Conservation (phyloP, 2,113 vertebrate species). For the Mola mola region DNA sequence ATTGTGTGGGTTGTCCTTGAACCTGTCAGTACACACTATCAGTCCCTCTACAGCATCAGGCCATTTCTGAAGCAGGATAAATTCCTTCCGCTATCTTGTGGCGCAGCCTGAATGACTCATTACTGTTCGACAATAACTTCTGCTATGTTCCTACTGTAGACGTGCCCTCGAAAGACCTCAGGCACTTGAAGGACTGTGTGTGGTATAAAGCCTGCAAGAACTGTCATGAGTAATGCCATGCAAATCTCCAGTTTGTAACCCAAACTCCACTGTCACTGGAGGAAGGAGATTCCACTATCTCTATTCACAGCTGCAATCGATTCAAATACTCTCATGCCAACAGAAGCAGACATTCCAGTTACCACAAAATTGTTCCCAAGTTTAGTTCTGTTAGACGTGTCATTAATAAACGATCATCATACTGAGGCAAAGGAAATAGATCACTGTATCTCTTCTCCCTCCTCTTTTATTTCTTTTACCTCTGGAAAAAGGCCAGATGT, state of each 20-base stretch:
- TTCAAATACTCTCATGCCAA: slow-evolving; percentile 53
- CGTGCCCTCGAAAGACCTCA: slow-evolving; percentile 46
- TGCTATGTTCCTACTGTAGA: slow-evolving; percentile 30
- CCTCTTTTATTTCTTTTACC: slow-evolving; percentile 9
- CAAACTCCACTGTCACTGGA: slow-evolving; percentile 43
- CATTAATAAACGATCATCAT: slow-evolving; percentile 50
- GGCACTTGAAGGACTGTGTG: slow-evolving; percentile 36
- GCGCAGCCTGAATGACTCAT: slow-evolving; percentile 43
- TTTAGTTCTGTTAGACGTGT: slow-evolving; percentile 47
- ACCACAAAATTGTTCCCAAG: slow-evolving; percentile 30
- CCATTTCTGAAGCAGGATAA: slow-evolving; percentile 32
- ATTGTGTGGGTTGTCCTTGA: slow-evolving; percentile 8
- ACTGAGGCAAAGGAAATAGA: slow-evolving; percentile 19
- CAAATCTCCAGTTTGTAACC: slow-evolving; percentile 69
- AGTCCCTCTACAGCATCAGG: slow-evolving; percentile 16
- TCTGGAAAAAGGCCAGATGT: background rate
- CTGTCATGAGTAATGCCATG: slow-evolving; percentile 59
- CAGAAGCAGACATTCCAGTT: slow-evolving; percentile 49
- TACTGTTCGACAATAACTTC: slow-evolving; percentile 50
- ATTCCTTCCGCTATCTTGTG: slow-evolving; percentile 25
- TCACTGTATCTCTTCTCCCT: slow-evolving; percentile 19
- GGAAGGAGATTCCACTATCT: slow-evolving; percentile 65
- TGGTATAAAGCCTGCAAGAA: slow-evolving; percentile 50
- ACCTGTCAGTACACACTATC: slow-evolving; percentile 12
- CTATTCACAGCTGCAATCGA: slow-evolving; percentile 53